Evolutionary conservation across 1,140 invertebrate species (phyloP).

Genomic region (Adelges cooleyi): DNA sequence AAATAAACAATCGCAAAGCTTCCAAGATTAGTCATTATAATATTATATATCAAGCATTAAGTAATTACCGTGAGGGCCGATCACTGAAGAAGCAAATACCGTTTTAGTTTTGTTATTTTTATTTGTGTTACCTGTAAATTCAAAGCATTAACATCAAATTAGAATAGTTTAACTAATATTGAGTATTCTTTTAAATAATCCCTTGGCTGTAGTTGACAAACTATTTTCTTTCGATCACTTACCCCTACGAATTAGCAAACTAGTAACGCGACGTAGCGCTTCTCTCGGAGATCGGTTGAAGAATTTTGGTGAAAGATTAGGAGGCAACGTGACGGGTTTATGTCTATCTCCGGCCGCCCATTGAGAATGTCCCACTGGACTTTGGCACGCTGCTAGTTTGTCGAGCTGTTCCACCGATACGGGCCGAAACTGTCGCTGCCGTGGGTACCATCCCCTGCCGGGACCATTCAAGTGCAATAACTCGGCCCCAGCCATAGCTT

Average conservation of each 20-base stretch:
- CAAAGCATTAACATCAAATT: too few relatives aligned
- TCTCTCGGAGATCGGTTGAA: constrained; percentile 73
- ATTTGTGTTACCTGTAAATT: constrained; percentile 55
- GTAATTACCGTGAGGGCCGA: constrained; percentile 29
- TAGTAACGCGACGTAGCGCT: constrained; percentile 69
- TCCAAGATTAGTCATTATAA: too few relatives aligned
- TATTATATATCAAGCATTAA: too few relatives aligned
- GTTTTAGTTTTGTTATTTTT: constrained; percentile 49
- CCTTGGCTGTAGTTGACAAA: too few relatives aligned
- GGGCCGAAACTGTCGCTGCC: constrained; percentile 54
- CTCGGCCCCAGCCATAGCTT: constrained; percentile 60
- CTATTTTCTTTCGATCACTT: too few relatives aligned
- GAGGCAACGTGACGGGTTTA: constrained; percentile 68
- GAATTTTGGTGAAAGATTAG: constrained; percentile 72
- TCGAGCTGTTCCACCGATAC: constrained; percentile 74
- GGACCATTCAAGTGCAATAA: constrained; percentile 62
- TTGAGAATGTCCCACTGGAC: constrained; percentile 40
- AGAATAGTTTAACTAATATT: too few relatives aligned
- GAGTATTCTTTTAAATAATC: too few relatives aligned
- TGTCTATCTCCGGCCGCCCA: constrained; percentile 44
- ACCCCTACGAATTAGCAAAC: constrained; percentile 58
- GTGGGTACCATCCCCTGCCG: constrained; percentile 71
- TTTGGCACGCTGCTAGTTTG: constrained; percentile 43
- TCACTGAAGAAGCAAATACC: constrained; percentile 30
- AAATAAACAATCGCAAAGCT: too few relatives aligned